Evolutionary conservation across 2,113 vertebrate genomes (phyloP), one percentile per base, ranked within the genome.

Genomic region (Nothocercus julius): DNA sequence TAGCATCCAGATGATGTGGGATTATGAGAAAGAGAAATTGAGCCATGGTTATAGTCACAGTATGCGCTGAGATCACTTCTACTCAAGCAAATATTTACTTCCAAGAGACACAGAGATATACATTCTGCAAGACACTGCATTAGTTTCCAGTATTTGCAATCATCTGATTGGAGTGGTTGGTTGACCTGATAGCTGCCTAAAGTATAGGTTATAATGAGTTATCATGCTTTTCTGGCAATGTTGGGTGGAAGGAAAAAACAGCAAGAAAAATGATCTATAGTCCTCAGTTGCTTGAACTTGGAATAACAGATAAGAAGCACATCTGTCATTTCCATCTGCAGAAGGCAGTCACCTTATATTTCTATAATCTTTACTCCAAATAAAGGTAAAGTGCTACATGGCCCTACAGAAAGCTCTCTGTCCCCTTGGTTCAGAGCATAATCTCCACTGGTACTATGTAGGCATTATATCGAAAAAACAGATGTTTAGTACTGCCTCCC

Each of bases 171-270:
- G 67, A 69, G 38, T 91, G 85, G 61, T 92, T 89, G 56, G 66
- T 75, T 90, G 76, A 88, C 93, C 83, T 64, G 76, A 95, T 81
- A 90, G 42, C 44, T 86, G 56, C 73, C 85, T 86, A 53, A 90
- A 90, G 61, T 44, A 90, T 20, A 85, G 82, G 82, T 90, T 92
- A 86, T 76, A 83, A 94, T 47, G 76, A 93, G 69, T 93, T 88
- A 95, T 88, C 94, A 86, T 82, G 30, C 66, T 88, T 90, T 88
- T 88, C 69, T 93, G 90, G 68, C 87, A 95, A 24, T 30, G 64
- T 53, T 84, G 85, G 88, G 45, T 76, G 47, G 69, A 88, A 90
- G 76, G 54, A 64, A 90, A 95, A 92, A 83, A 32, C 56, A 81
- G 21, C 66, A 83, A 89, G 59, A 88, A 45, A 88, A 91, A 75